phyloP scores from a whole-genome alignment of 2,113 vertebrate genomes.

The Percina caprodes region DNA sequence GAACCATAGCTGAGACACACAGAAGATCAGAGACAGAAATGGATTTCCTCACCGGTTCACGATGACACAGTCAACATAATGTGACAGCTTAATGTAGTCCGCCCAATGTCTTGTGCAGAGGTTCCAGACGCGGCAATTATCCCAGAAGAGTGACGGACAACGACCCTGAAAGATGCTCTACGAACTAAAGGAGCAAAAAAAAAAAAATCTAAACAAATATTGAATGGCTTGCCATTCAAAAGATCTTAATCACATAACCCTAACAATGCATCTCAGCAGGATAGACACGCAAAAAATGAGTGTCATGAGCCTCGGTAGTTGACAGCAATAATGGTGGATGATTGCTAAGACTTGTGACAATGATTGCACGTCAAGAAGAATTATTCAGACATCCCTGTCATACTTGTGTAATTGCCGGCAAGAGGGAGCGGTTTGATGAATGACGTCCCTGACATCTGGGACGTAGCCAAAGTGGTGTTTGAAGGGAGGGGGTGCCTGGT shows the following conservation, averaged over 20 bases:
- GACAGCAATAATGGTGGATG: slow-evolving; percentile 36
- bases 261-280: slow-evolving; percentile 10
- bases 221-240: no score
- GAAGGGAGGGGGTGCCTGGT: slow-evolving; percentile 19
- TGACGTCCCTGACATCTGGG: slow-evolving; percentile 68
- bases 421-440: slow-evolving; percentile 61
- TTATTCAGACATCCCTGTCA: slow-evolving; percentile 61
- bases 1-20: slow-evolving; percentile 5
- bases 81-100: slow-evolving; percentile 54
- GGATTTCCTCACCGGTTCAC: background rate
- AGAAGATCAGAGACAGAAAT: slow-evolving; percentile 33
- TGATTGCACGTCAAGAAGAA: slow-evolving; percentile 46
- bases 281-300: background rate
- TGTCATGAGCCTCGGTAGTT: slow-evolving; percentile 10
- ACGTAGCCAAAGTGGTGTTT: slow-evolving; percentile 59
- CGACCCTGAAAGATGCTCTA: background rate
- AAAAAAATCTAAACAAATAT: slow-evolving; percentile 12
- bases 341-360: slow-evolving; percentile 55
- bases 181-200: background rate
- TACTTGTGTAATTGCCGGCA: slow-evolving; percentile 66
- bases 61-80: slow-evolving; percentile 22
- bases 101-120: slow-evolving; percentile 45
- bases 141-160: slow-evolving; percentile 30
- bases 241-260: background rate
- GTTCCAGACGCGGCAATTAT: slow-evolving; percentile 48